Base-by-base conservation (phyloP, 1,140 invertebrate genomes). In the Oppia nitens region DNA sequence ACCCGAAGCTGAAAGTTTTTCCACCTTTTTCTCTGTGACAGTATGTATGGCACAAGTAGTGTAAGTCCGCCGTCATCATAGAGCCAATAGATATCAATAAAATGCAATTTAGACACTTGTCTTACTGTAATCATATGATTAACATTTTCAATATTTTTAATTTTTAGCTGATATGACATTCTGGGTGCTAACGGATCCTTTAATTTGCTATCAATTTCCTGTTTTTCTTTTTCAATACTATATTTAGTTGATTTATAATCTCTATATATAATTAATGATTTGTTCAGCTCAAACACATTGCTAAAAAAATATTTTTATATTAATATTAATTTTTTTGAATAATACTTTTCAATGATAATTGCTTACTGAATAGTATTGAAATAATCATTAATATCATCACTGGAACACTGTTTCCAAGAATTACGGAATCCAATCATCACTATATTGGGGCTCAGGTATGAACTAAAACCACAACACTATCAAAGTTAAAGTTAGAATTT, bases 1-100 rank as follows among this genome's bases (percentile, higher is more conserved):
- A 98, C 88, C 56, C 93, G 77, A 50, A 98, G 73, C 72, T 86
- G 88, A 68, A 87, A 89, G 60, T 79, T 80, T 49, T 81, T 77
- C 87, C 88, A 95, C 68, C 83, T 83, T 26, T 81, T 77, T 61
- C 89, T 77, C 9, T 84, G 92, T 48, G 83, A 87, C 55, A 97
- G 81, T 50, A 98, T 88, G 70, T 95, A 93, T 0, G 92, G 90
- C 58, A 96, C 70, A 21, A 96, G 75, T 65, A 96, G 83, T 0
- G 91, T 94, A 21, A 95, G 74, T 59, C 83, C 77, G 64, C 76
- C 77, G 68, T 78, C 77, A 69, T 79, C 77, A 68, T 75, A 79
- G 3, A 78, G 66, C 77, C 77, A 79, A 79, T 79, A 82, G 11
- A 82, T 78, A 71, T 82, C 79, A 60, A 81, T 81, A 0, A 74